Evolutionary conservation across 1,140 invertebrate genomes (phyloP).

Genomic region (Ceratitis capitata): DNA sequence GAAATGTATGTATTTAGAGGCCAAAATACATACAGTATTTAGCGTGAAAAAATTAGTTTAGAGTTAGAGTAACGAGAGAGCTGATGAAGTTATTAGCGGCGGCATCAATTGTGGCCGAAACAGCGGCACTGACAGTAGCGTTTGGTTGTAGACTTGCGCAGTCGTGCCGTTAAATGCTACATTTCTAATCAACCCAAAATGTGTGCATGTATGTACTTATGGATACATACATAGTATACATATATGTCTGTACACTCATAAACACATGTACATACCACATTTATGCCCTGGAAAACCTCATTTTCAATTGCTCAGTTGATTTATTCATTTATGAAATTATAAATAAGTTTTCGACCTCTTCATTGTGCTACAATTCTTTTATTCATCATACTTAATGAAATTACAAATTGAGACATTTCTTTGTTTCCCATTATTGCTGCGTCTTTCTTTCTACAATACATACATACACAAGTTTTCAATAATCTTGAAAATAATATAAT

Average conservation of each 20-base stretch:
- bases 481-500: neutral
- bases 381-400: conserved; percentile 14
- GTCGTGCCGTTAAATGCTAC: conserved; percentile 14
- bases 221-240: neutral
- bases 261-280: neutral
- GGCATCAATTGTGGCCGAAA: conserved; percentile 26
- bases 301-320: neutral
- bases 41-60: neutral
- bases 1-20: no score
- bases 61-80: neutral
- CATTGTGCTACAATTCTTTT: neutral
- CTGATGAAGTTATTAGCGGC: conserved; percentile 33
- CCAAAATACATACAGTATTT: no score
- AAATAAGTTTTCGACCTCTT: conserved; percentile 27
- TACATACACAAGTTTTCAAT: neutral
- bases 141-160: neutral
- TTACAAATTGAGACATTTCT: conserved; percentile 24
- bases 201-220: neutral
- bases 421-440: neutral
- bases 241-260: neutral
- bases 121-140: neutral
- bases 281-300: neutral
- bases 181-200: neutral
- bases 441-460: neutral
- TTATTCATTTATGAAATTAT: conserved; percentile 20